Evolutionary conservation across 2,113 vertebrate genomes (phyloP).

Genomic region (Phrynosoma platyrhinos): DNA sequence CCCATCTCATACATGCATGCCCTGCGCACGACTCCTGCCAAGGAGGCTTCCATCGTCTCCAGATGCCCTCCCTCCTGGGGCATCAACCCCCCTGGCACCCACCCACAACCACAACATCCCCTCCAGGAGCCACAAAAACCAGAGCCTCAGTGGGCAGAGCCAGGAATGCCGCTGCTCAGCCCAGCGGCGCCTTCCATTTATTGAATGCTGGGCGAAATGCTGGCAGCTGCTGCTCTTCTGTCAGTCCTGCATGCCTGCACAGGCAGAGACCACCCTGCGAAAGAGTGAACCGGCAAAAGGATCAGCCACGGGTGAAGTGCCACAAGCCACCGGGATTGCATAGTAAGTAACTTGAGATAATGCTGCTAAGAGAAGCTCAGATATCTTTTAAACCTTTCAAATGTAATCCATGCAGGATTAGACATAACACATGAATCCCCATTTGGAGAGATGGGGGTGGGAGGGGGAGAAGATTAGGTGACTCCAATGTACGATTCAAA

Average conservation of each 20-base stretch:
- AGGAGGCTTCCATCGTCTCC: no score
- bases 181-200: not conserved
- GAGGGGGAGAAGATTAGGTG: not conserved
- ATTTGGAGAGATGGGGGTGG: no score
- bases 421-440: not conserved
- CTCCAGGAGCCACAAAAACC: no score
- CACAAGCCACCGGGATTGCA: not conserved
- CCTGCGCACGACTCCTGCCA: no score
- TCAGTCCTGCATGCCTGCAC: not conserved
- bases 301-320: not conserved
- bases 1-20: no score
- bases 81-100: no score
- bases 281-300: not conserved
- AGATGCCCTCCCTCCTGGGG: no score
- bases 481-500: no score
- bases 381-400: not conserved
- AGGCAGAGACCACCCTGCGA: not conserved
- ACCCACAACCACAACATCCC: not conserved
- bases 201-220: not conserved
- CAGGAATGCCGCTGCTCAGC: not conserved
- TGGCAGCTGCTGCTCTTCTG: not conserved
- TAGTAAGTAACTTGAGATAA: not conserved
- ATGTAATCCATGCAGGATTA: not conserved
- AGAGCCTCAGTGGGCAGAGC: not conserved
- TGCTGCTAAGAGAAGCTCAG: not conserved